Conservation (phyloP, 53 echinoderm and acorn worm genomes). For the Astropecten irregularis region DNA sequence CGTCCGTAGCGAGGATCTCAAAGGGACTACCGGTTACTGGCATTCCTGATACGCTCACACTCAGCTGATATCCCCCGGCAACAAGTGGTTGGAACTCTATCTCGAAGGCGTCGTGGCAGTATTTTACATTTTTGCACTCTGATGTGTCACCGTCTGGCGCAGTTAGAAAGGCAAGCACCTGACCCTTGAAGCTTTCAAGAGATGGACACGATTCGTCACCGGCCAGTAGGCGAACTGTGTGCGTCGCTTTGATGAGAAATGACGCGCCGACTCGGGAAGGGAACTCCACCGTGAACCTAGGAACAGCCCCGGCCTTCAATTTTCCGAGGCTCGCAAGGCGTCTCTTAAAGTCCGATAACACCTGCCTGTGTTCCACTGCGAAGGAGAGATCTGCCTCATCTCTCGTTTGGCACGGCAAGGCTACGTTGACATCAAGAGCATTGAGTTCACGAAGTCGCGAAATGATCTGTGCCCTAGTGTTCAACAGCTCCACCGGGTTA, state of each 20-base stretch:
- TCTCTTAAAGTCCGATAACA: not conserved
- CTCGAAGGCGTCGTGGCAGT: not conserved
- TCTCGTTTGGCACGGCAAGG: not conserved
- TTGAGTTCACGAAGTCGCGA: conserved; percentile 20
- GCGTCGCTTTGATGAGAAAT: not conserved
- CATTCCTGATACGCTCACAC: not conserved
- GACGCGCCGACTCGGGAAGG: not conserved
- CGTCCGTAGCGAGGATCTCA: not conserved
- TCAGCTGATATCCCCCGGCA: conserved; percentile 1
- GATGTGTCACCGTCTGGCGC: conserved; percentile 5
- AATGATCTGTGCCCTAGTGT: conserved; percentile 19
- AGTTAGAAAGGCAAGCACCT: not conserved
- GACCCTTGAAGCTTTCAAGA: not conserved
- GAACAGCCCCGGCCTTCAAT: not conserved
- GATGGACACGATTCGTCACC: not conserved
- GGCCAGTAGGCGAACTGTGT: not conserved
- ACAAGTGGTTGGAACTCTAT: conserved; percentile 1
- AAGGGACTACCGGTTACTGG: conserved; percentile 22
- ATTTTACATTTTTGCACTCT: not conserved
- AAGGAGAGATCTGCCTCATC: not conserved
- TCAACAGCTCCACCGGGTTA: conserved; percentile 23
- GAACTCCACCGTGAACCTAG: not conserved
- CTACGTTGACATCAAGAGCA: not conserved
- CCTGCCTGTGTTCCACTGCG: not conserved
- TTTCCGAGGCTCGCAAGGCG: not conserved